These are phyloP conservation scores for Triops longicaudatus DNA, from an alignment of 1,140 invertebrate genomes.

Conservation along the genomic window DNA sequence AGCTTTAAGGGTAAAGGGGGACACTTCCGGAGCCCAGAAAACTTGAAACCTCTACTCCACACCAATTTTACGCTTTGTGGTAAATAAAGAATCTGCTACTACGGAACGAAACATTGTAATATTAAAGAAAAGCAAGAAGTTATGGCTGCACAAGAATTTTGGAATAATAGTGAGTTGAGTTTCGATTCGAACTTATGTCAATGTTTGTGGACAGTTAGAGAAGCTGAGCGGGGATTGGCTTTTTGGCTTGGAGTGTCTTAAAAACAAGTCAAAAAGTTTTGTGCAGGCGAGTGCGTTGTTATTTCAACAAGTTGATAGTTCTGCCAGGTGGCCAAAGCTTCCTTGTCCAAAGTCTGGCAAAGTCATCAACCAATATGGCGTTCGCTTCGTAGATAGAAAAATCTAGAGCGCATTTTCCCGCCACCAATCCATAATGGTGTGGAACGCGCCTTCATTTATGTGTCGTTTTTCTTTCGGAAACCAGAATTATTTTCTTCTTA, in stretches of 20 bases:
- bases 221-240: not conserved
- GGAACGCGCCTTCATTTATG: conserved; percentile 6
- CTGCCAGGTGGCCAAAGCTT: not conserved
- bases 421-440: conserved; percentile 7
- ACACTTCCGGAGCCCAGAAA: not conserved
- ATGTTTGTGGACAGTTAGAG: conserved; percentile 3
- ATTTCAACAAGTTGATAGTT: conserved; percentile 15
- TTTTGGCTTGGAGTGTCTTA: not conserved
- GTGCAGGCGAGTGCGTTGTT: not conserved
- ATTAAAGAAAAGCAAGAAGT: no score
- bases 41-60: not conserved
- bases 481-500: conserved; percentile 5
- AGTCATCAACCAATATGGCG: not conserved
- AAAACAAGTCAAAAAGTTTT: not conserved
- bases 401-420: not conserved
- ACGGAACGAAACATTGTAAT: no score
- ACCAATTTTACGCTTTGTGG: no score
- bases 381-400: not conserved
- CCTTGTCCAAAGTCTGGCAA: conserved; percentile 6
- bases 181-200: not conserved
- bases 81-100: no score
- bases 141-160: not conserved
- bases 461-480: not conserved
- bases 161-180: not conserved
- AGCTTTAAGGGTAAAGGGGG: not conserved